A percentile compares a stretch with the other conserved stretches of the same genome.
Evolutionary conservation across 2,113 vertebrate species (phyloP).

Genomic region (Gila orcuttii): DNA sequence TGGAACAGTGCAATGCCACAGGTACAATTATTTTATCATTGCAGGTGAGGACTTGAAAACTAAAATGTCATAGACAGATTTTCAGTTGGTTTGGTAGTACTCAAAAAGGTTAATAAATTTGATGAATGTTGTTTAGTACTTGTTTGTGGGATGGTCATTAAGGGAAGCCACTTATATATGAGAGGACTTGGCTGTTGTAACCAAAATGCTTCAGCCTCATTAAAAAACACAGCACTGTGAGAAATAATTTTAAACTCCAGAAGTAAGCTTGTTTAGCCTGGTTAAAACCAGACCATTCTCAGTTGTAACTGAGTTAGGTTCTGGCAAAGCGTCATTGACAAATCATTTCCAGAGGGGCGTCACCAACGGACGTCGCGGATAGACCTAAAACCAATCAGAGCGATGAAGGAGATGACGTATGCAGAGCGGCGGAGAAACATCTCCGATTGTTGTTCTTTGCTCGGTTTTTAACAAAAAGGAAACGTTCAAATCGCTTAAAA

Average conservation of each 20-base stretch:
- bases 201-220: neutral
- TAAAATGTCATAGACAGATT: neutral
- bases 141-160: neutral
- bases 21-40: neutral
- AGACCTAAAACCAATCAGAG: too few relatives aligned
- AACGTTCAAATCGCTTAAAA: too few relatives aligned
- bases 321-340: too few relatives aligned
- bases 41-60: neutral
- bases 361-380: too few relatives aligned
- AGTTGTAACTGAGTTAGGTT: too few relatives aligned
- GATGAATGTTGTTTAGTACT: neutral
- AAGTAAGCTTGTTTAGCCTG: neutral
- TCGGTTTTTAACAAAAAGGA: too few relatives aligned
- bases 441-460: too few relatives aligned
- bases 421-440: too few relatives aligned
- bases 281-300: too few relatives aligned
- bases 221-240: neutral
- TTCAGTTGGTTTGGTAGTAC: neutral
- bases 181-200: neutral
- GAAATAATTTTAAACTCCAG: neutral
- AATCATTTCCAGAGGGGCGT: too few relatives aligned
- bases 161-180: neutral
- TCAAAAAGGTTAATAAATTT: neutral
- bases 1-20: neutral
- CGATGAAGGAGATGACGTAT: too few relatives aligned